These are phyloP conservation scores for Monopterus albus DNA, from an alignment of 2,113 vertebrate genomes.

Conservation along the genomic window DNA sequence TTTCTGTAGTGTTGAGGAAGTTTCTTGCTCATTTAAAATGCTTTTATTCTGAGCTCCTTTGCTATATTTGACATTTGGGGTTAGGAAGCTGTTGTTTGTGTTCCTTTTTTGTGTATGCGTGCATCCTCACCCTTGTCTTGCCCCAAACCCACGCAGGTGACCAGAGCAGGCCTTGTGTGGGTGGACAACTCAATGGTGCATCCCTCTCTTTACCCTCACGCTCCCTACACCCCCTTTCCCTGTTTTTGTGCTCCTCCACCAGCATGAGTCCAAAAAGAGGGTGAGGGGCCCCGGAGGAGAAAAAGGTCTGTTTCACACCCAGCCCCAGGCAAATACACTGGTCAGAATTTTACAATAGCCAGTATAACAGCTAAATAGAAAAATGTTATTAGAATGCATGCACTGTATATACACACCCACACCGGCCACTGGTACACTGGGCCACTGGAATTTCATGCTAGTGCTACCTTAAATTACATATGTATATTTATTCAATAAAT, in stretches of 20 bases:
- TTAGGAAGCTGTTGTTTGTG: slow-evolving; percentile 43
- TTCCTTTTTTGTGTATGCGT: slow-evolving; percentile 23
- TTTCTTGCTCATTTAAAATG: slow-evolving; percentile 60
- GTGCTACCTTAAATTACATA: no score
- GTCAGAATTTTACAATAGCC: slow-evolving; percentile 1
- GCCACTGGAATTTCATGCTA: no score
- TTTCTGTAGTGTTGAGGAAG: slow-evolving; percentile 47
- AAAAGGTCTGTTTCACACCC: slow-evolving; percentile 21
- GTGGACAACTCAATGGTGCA: slow-evolving; percentile 77
- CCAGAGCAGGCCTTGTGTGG: slow-evolving; percentile 69
- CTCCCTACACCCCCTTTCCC: neutral
- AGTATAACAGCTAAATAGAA: neutral
- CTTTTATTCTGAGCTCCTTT: slow-evolving; percentile 46
- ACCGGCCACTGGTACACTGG: no score
- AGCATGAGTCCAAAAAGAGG: slow-evolving; percentile 37
- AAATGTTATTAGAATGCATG: neutral
- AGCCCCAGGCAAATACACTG: slow-evolving; percentile 24
- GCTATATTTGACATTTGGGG: slow-evolving; percentile 43
- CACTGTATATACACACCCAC: no score
- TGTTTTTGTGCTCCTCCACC: slow-evolving; percentile 47
- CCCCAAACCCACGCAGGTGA: slow-evolving; percentile 77
- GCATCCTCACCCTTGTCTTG: slow-evolving; percentile 52
- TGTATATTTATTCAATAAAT: no score
- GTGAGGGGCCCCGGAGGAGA: slow-evolving; percentile 35
- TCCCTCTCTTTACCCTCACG: slow-evolving; percentile 36